Conservation (phyloP, 2,888 invertebrate species). For the Melolontha melolontha region DNA sequence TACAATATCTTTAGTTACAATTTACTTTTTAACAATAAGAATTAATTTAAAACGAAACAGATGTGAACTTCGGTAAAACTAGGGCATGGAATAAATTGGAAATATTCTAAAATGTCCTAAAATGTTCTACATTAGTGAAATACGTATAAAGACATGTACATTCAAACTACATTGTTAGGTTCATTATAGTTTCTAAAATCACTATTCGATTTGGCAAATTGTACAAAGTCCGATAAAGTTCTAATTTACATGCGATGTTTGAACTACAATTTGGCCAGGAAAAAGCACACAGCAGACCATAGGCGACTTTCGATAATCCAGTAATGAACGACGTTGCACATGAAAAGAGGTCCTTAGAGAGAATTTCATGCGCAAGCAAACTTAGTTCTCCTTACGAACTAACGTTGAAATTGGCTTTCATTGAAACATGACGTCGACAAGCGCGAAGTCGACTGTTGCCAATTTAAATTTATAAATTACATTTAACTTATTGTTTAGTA, state of each 20-base stretch:
- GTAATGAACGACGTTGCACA: constrained; percentile 8
- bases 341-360: neutral
- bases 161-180: neutral
- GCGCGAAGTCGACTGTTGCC: constrained; percentile 2
- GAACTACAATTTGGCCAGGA: constrained; percentile 17
- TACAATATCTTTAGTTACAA: too few relatives aligned
- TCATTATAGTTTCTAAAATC: constrained; percentile 3
- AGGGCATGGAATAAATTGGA: too few relatives aligned
- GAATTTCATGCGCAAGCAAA: neutral
- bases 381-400: constrained; percentile 8
- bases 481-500: constrained; percentile 5
- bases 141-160: neutral
- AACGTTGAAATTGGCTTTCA: constrained; percentile 3
- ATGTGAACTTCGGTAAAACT: too few relatives aligned
- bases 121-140: too few relatives aligned
- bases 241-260: constrained; percentile 18
- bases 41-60: too few relatives aligned
- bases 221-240: constrained; percentile 8
- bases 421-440: constrained; percentile 6
- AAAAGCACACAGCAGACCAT: neutral
- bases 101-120: too few relatives aligned
- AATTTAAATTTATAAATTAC: constrained; percentile 16
- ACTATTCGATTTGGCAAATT: neutral
- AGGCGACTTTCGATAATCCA: constrained; percentile 26
- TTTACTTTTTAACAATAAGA: too few relatives aligned